Evolutionary conservation across 1,140 invertebrate species (phyloP).

Genomic region (Planococcus citri): DNA sequence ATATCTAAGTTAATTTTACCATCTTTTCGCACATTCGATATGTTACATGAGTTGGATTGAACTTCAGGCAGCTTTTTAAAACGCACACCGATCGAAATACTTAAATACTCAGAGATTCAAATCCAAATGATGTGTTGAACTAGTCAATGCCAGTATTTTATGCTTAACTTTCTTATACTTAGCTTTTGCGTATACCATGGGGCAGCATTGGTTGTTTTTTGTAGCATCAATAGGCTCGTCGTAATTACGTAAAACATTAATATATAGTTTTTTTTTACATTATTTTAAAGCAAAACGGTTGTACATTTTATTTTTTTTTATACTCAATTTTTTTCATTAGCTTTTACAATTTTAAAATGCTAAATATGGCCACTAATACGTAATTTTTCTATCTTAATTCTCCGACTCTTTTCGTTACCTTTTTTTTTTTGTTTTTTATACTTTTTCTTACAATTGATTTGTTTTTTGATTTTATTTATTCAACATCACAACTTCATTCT

Average conservation of each 20-base stretch:
- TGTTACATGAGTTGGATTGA: neutral
- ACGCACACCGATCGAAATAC: neutral
- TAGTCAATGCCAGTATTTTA: neutral
- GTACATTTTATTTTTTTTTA: neutral
- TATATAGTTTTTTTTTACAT: neutral
- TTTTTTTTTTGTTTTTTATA: too few species aligned
- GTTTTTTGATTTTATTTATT: too few species aligned
- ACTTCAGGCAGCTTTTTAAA: neutral
- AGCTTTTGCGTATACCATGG: neutral
- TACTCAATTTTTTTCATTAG: neutral
- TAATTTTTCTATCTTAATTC: too few species aligned
- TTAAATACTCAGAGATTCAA: neutral
- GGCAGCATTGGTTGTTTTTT: too few species aligned
- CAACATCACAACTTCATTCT: too few species aligned
- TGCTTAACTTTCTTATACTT: neutral
- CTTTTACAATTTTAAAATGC: too few species aligned
- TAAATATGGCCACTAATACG: too few species aligned
- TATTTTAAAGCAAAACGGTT: too few species aligned
- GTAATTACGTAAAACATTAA: neutral
- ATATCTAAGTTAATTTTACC: neutral
- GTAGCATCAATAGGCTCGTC: too few species aligned
- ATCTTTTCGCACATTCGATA: neutral
- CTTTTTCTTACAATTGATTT: too few species aligned
- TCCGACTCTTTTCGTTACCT: too few species aligned
- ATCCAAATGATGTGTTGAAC: neutral